These are phyloP conservation scores for Scolopax rusticola DNA, from an alignment of 2,797 vertebrate genomes.

Conservation along the genomic window DNA sequence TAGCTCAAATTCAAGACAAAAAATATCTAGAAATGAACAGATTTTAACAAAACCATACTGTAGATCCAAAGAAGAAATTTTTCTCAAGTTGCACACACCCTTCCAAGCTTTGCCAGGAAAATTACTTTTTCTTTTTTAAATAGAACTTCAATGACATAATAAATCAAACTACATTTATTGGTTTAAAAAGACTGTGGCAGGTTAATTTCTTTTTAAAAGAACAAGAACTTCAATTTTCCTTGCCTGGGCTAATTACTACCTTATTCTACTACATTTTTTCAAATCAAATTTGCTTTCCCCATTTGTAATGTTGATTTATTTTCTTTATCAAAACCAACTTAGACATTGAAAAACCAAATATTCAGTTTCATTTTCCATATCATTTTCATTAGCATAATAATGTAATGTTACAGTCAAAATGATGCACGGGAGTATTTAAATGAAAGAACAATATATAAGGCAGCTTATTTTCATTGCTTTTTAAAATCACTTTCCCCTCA, in stretches of 20 bases:
- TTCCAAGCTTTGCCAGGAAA: neutral
- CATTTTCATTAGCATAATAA: conserved; percentile 18
- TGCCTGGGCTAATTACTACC: neutral
- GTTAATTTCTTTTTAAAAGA: neutral
- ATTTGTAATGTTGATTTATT: neutral
- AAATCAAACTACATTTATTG: neutral
- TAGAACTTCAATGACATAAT: neutral
- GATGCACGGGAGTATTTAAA: neutral
- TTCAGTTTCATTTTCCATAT: neutral
- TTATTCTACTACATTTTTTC: neutral
- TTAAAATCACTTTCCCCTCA: neutral
- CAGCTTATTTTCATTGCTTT: neutral
- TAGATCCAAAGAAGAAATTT: neutral
- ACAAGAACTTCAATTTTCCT: neutral
- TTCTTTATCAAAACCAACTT: conserved; percentile 5
- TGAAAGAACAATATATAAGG: neutral
- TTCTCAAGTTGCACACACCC: neutral
- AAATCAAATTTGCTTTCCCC: neutral
- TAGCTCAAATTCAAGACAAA: neutral
- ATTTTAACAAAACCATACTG: neutral
- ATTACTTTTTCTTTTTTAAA: neutral
- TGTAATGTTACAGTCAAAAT: neutral
- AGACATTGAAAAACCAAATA: neutral
- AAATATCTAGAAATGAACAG: neutral
- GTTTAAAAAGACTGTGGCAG: neutral